phyloP scores from a whole-genome alignment of 1,140 invertebrate species.

The Saxidomus purpurata region DNA sequence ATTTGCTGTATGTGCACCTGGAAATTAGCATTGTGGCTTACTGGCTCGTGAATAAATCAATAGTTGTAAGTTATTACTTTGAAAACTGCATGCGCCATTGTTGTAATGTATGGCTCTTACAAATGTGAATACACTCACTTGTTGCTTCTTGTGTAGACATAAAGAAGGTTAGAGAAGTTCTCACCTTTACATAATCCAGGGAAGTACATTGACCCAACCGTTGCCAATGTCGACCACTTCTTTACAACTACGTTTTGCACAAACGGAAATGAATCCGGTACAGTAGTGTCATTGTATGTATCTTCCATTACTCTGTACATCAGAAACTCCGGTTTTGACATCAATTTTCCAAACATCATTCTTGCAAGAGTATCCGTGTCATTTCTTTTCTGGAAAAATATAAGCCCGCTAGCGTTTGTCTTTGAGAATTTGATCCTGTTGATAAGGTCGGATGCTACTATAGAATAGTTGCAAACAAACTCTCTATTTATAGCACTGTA shows the following conservation, averaged over 20 bases:
- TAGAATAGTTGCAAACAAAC: constrained; percentile 3
- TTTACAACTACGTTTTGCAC: neutral
- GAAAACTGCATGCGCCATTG: no score
- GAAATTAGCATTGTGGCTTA: neutral
- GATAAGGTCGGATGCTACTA: neutral
- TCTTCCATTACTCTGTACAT: constrained; percentile 5
- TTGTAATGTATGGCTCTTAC: no score
- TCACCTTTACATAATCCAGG: neutral
- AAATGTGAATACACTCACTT: no score
- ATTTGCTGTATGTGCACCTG: neutral
- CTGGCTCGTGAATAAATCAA: no score
- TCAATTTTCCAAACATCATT: neutral
- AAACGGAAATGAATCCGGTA: neutral
- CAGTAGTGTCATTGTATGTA: neutral
- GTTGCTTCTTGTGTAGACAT: no score
- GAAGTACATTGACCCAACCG: neutral
- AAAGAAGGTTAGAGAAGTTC: no score
- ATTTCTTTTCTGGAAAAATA: neutral
- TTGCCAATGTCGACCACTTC: neutral
- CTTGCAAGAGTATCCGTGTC: neutral
- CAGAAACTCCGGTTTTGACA: neutral
- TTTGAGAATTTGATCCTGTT: constrained; percentile 10
- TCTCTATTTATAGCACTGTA: neutral
- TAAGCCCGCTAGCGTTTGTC: neutral
- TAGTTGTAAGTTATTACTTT: no score